Base-by-base conservation (phyloP, 2,797 vertebrate species). In the Neoniphon sammara region DNA sequence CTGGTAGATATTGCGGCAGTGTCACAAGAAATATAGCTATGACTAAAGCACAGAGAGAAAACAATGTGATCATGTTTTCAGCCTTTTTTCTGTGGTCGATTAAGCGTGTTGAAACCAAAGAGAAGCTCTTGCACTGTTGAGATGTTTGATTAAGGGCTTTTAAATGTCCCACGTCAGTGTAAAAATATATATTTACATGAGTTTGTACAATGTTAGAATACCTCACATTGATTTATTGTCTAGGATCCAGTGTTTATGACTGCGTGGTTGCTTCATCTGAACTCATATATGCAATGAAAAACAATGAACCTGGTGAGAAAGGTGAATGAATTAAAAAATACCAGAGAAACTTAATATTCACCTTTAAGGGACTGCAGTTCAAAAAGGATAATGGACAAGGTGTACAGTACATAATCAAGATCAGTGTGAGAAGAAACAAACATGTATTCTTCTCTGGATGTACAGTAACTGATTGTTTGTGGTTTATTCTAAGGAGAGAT, bases 271-370 rank as follows among this genome's bases (percentile, higher is more conserved):
- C 72, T 87, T 85, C 66, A 69, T 77, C 39, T 59, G 70, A 66
- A 44, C 76, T n/a, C 5, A 0, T 34, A 66, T 54, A 72, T 47
- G 54, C 61, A 73, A 53, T 30, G 42, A 66, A 77, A 49, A 50
- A 14, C 2, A 83, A 77, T 81, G 71, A 87, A 82, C 73, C 81
- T 85, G 82, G 86, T 89, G 86, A 89, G 73, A 67, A 73, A 79
- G 61, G 34, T 68, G 39, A 66, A 54, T 23, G 53, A 66, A 58
- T 27, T 27, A 27, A 27, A 27, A 27, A 27, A 27, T 47, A 53
- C 65, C 27, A 74, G 62, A 77, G 34, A 75, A 77, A 67, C 39
- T 75, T 56, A 21, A 47, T 56, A 66, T 68, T 23, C 17, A 42
- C 2, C 60, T 14, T 56, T 18, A 56, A 34, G 4, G n/a, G 57